Percentiles rank a stretch among this genome's conserved stretches.
Conservation (phyloP, 2,888 invertebrate genomes). For the Flabesymbios commensalis region DNA sequence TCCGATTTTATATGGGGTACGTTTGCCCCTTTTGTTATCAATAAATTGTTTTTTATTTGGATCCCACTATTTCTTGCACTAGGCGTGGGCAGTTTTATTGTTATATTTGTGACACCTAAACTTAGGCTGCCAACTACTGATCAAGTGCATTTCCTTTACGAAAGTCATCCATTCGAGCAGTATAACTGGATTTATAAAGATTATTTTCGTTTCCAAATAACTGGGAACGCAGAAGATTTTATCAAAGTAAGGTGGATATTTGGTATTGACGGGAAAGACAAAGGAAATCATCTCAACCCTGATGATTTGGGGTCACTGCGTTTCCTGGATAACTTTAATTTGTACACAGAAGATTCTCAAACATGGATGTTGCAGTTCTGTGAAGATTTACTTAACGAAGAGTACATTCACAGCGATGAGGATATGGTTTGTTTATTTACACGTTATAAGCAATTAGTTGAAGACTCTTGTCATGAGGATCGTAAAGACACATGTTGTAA, state of each 20-base stretch:
- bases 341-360: slow-evolving; percentile 79
- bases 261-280: slow-evolving; percentile 85
- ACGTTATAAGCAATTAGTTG: slow-evolving; percentile 73
- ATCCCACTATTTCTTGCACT: slow-evolving; percentile 40
- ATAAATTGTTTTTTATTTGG: slow-evolving; percentile 60
- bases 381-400: slow-evolving; percentile 72
- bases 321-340: slow-evolving; percentile 80
- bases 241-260: slow-evolving; percentile 87
- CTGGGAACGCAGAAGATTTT: slow-evolving; percentile 39
- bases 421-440: slow-evolving; percentile 76
- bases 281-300: slow-evolving; percentile 80
- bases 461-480: slow-evolving; percentile 63
- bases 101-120: slow-evolving; percentile 16
- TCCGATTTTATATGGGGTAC: slow-evolving; percentile 61
- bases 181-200: slow-evolving; percentile 80
- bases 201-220: slow-evolving; percentile 69
- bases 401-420: slow-evolving; percentile 76
- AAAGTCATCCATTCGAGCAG: slow-evolving; percentile 74
- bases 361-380: slow-evolving; percentile 84
- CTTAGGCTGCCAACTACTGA: slow-evolving; percentile 66
- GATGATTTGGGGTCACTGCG: slow-evolving; percentile 76
- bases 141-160: slow-evolving; percentile 66
- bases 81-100: slow-evolving; percentile 10
- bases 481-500: slow-evolving; percentile 65
- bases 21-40: slow-evolving; percentile 46